Conservation (phyloP, 2,888 invertebrate genomes). For the Adelognathus sp. region DNA sequence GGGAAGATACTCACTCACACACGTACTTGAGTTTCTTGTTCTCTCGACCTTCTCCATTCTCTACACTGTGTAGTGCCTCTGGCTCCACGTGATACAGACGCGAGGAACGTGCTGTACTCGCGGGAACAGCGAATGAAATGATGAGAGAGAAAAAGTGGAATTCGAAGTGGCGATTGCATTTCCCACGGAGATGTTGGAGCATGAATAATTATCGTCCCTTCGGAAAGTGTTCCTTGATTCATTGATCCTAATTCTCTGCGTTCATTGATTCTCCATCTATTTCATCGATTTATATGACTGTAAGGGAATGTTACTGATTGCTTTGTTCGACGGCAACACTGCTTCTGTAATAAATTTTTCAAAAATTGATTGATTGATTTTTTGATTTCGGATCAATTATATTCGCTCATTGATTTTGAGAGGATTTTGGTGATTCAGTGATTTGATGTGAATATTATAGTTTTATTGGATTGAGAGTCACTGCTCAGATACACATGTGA, state of each 20-base stretch:
- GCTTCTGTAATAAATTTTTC: too few species aligned
- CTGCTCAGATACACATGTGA: too few species aligned
- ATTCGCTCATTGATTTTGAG: not conserved
- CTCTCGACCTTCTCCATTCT: not conserved
- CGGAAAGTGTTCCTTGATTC: not conserved
- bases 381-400: not conserved
- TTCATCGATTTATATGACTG: not conserved
- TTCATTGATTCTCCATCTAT: not conserved
- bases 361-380: not conserved
- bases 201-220: not conserved
- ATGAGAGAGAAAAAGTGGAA: not conserved
- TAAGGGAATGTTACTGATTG: not conserved
- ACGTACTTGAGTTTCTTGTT: slow-evolving; percentile 5
- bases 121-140: not conserved
- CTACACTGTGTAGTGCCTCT: not conserved
- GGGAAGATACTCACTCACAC: slow-evolving; percentile 44
- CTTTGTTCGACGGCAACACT: too few species aligned
- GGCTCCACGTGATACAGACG: not conserved
- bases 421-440: not conserved
- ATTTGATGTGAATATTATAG: not conserved
- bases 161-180: not conserved
- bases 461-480: too few species aligned
- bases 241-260: not conserved
- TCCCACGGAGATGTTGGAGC: slow-evolving; percentile 12
- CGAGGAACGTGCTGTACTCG: not conserved